Evolutionary conservation across 1,140 invertebrate species (phyloP).

Genomic region (Micrasema longulum): DNA sequence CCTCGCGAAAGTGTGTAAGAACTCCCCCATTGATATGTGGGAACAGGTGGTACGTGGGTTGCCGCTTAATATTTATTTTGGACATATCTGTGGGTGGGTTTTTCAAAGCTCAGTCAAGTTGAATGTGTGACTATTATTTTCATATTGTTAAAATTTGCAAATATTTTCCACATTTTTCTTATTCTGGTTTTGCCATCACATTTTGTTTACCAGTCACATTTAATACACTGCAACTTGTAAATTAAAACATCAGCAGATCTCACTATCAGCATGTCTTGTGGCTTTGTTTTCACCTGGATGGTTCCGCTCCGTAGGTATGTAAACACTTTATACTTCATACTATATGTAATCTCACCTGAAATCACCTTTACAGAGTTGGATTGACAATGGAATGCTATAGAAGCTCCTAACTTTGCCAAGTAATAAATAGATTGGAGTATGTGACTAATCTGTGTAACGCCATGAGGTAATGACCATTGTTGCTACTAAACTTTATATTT

Average conservation of each 20-base stretch:
- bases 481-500: conserved; percentile 41
- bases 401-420: conserved; percentile 41
- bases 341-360: conserved; percentile 45
- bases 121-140: conserved; percentile 10
- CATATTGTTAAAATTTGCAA: neutral
- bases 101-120: neutral
- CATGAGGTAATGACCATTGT: conserved; percentile 43
- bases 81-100: conserved; percentile 21
- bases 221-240: conserved; percentile 42
- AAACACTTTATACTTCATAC: conserved; percentile 44
- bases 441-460: conserved; percentile 35
- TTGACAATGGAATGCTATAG: conserved; percentile 45
- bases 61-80: conserved; percentile 20
- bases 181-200: conserved; percentile 21
- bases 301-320: conserved; percentile 40
- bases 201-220: conserved; percentile 9
- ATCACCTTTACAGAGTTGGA: conserved; percentile 46
- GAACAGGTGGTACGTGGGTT: conserved; percentile 26
- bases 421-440: conserved; percentile 43
- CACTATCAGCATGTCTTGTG: conserved; percentile 40
- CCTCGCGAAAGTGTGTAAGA: neutral
- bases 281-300: conserved; percentile 42
- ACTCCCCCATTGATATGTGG: neutral
- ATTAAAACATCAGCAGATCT: conserved; percentile 33
- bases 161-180: conserved; percentile 1